Evolutionary conservation across 2,113 vertebrate species (phyloP).

Genomic region (Dasyprocta punctata): DNA sequence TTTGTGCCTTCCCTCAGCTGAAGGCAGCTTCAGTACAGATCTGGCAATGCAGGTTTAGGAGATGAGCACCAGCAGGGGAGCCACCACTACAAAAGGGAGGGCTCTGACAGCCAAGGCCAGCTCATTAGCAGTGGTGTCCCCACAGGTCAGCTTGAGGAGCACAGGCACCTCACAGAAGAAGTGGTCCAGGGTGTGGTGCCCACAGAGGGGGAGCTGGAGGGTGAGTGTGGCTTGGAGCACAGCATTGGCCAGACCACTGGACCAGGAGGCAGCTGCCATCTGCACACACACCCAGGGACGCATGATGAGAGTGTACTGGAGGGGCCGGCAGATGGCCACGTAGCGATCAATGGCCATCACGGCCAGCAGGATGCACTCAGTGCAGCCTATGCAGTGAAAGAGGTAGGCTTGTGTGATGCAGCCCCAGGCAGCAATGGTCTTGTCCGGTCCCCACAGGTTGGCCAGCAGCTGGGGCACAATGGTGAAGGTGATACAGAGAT

Average conservation of each 20-base stretch:
- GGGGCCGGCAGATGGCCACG: neutral
- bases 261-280: neutral
- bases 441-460: neutral
- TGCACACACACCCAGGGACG: neutral
- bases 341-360: neutral
- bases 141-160: constrained; percentile 63
- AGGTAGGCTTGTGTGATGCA: constrained; percentile 23
- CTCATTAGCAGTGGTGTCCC: neutral
- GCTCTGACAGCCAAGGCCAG: neutral
- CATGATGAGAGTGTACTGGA: neutral
- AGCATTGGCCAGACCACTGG: neutral
- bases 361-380: neutral
- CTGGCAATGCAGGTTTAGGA: constrained; percentile 40
- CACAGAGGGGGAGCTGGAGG: constrained; percentile 23
- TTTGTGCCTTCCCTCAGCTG: constrained; percentile 18
- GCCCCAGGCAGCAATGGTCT: neutral
- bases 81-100: neutral
- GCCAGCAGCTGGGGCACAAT: neutral
- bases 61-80: constrained; percentile 29
- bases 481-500: neutral
- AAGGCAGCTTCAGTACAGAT: constrained; percentile 24
- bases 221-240: neutral
- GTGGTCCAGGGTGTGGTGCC: constrained; percentile 14
- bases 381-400: neutral
- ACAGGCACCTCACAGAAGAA: constrained; percentile 72